phyloP scores from a whole-genome alignment of 1,140 invertebrate species.

The Bombus confusus region DNA sequence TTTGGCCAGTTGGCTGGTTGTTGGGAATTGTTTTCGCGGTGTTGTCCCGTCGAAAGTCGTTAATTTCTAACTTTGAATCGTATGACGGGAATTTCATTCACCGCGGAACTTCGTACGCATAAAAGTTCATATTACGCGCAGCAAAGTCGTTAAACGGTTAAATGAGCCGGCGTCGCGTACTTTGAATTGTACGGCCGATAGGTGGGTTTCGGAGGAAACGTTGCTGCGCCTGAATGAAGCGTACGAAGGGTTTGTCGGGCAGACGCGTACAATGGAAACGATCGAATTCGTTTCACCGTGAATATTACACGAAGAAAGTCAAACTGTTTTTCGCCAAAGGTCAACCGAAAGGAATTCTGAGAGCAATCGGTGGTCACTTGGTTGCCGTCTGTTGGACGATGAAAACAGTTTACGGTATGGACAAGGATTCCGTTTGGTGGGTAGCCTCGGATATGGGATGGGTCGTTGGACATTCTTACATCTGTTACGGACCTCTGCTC shows the following conservation, averaged over 20 bases:
- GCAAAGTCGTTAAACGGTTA: neutral
- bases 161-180: neutral
- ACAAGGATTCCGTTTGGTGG: slow-evolving; percentile 94
- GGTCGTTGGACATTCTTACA: slow-evolving; percentile 97
- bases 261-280: no score
- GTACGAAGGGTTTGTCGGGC: neutral
- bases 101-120: neutral
- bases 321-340: slow-evolving; percentile 78
- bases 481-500: slow-evolving; percentile 94
- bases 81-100: neutral
- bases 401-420: slow-evolving; percentile 91
- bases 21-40: neutral
- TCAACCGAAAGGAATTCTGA: slow-evolving; percentile 91
- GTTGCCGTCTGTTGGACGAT: slow-evolving; percentile 93
- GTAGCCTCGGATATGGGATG: slow-evolving; percentile 95
- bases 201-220: no score
- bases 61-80: neutral
- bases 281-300: no score
- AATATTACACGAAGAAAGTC: no score
- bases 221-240: no score
- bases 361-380: slow-evolving; percentile 93
- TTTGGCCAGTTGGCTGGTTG: neutral
- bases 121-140: neutral
- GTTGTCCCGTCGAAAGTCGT: neutral
- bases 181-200: neutral